Evolutionary conservation across 2,888 invertebrate species (phyloP), one percentile per base, ranked within the genome.

Genomic region (Drosophila siamana): DNA sequence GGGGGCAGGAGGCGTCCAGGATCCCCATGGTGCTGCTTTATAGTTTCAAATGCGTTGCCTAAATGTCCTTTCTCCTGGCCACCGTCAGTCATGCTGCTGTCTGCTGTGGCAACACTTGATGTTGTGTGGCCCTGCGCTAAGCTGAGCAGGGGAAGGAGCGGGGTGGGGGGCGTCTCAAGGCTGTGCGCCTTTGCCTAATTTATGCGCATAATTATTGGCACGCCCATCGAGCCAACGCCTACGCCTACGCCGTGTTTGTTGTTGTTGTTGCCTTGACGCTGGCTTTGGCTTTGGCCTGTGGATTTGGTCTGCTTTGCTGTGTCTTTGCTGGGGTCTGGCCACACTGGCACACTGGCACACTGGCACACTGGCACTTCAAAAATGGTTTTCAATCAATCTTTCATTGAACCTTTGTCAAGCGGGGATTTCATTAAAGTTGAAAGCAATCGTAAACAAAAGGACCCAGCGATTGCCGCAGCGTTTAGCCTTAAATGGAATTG

Each of bases 361-460:
- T n/a, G n/a, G n/a, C 55, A 24, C 54, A 51, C 67, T 54, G 78
- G 60, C 85, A 84, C 82, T 85, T 72, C 62, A 85, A 74, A 80
- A 85, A 88, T 77, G 83, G 47, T 74, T 77, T 70, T 83, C 83
- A 86, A 83, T 83, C 88, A 83, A 88, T 83, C 83, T 88, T 78
- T 64, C 64, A 88, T 88, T 86, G 81, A 83, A 84, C 84, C 84
- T 88, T 88, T 84, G 81, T 84, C 84, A 75, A 63, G 70, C 75
- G 72, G 70, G 65, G 75, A 86, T 86, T 88, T 83, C 81, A 86
- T 84, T 86, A 83, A 86, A 84, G 71, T 74, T 71, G 70, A 82
- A 74, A 59, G 82, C 80, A 79, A 68, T 71, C 73, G 73, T 55
- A 62, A 64, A 59, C 72, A 64, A 66, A 64, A 46, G 55, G 22